phyloP scores from a whole-genome alignment of 2,888 invertebrate genomes.

The Erebia palarica region DNA sequence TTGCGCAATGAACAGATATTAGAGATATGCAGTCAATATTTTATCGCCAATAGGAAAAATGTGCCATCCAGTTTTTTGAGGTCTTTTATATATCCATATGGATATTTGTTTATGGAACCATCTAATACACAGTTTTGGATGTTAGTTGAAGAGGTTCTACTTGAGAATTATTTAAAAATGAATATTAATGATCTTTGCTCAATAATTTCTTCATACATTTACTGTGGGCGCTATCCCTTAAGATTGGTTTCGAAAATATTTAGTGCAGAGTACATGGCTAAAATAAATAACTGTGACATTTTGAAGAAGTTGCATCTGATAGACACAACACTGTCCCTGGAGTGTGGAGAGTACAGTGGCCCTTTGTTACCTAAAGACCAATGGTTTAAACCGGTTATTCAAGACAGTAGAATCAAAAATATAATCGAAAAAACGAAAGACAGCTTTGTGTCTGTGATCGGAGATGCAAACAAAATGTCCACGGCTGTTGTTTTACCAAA shows the following conservation, averaged over 20 bases:
- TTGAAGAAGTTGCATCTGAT: slow-evolving; percentile 83
- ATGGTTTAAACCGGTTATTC: slow-evolving; percentile 72
- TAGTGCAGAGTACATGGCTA: slow-evolving; percentile 83
- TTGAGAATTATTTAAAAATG: slow-evolving; percentile 81
- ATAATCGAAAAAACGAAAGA: slow-evolving; percentile 72
- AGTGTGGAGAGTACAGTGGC: slow-evolving; percentile 82
- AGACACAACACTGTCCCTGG: slow-evolving; percentile 85
- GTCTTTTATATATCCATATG: slow-evolving; percentile 83
- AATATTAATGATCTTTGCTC: slow-evolving; percentile 81
- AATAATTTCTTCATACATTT: slow-evolving; percentile 85
- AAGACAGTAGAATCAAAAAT: slow-evolving; percentile 79
- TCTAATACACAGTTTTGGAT: slow-evolving; percentile 81
- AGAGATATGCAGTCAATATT: slow-evolving; percentile 81
- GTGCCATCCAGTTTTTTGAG: slow-evolving; percentile 81
- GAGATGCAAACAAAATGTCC: slow-evolving; percentile 73
- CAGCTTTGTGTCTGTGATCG: slow-evolving; percentile 67
- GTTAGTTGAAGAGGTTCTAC: slow-evolving; percentile 76
- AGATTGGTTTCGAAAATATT: slow-evolving; percentile 83
- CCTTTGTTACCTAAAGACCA: slow-evolving; percentile 82
- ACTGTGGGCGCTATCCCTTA: slow-evolving; percentile 83
- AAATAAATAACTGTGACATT: slow-evolving; percentile 69
- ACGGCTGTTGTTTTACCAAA: slow-evolving; percentile 77
- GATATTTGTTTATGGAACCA: slow-evolving; percentile 83
- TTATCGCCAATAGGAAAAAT: slow-evolving; percentile 68
- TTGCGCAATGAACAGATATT: slow-evolving; percentile 82